Evolutionary conservation across 2,888 invertebrate species (phyloP).

Genomic region (Drosophila ustulata): DNA sequence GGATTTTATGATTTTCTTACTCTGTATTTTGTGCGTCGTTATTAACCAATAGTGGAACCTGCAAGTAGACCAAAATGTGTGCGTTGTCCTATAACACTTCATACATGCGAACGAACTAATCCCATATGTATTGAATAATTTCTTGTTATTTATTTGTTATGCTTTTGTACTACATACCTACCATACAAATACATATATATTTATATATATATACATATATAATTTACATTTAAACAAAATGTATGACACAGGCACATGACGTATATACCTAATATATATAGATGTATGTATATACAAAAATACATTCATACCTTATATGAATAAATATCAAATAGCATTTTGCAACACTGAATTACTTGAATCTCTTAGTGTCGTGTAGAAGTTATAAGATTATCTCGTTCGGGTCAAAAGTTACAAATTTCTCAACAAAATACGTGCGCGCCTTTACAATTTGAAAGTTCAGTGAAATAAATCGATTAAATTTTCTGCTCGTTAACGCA

Average conservation of each 20-base stretch:
- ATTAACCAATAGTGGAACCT: constrained; percentile 49
- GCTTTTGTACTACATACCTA: constrained; percentile 69
- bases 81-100: constrained; percentile 49
- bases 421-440: too few species aligned
- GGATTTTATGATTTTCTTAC: background rate
- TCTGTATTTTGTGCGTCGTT: constrained; percentile 49
- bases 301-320: constrained; percentile 36
- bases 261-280: constrained; percentile 44
- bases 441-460: too few species aligned
- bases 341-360: constrained; percentile 37
- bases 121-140: constrained; percentile 65
- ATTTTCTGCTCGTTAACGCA: background rate
- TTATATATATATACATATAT: constrained; percentile 22
- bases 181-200: constrained; percentile 22
- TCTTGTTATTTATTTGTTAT: constrained; percentile 81
- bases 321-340: constrained; percentile 44
- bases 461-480: background rate
- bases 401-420: too few species aligned
- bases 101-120: constrained; percentile 14
- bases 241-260: constrained; percentile 58
- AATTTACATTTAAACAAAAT: constrained; percentile 48
- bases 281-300: constrained; percentile 27
- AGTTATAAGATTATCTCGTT: too few species aligned
- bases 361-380: too few species aligned
- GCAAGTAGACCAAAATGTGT: constrained; percentile 63